Evolutionary conservation across 2,113 vertebrate species (phyloP), one percentile per base, ranked within the genome.

Genomic region (Barnardius zonarius): DNA sequence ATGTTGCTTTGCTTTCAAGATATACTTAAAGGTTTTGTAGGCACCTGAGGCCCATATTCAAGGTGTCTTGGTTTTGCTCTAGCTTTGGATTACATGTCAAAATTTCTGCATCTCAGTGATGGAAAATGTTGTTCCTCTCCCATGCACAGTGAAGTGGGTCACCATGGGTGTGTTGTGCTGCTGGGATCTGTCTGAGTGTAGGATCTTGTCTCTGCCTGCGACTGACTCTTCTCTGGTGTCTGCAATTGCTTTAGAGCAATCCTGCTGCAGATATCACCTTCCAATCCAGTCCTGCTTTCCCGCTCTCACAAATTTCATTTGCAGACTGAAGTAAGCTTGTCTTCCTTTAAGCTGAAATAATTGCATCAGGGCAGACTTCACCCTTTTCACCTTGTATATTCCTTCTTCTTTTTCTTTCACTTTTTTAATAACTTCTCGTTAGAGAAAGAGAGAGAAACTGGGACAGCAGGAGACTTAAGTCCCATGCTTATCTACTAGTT

Each of bases 261-360:
- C 24, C 39, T 74, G 61, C 70, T 70, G 67, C 46, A 30, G 51
- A 54, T 5, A 39, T 68, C 19, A 2, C 11, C 37, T 79, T 52
- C 70, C 23, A 33, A 1, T 17, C 19, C 15, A 3, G 57, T 9
- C 52, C 68, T 20, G 27, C 4, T 22, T 61, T 62, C 61, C 19
- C 16, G 6, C 51, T n/a, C 20, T 6, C 31, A 2, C 48, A 11
- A 9, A 2, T 33, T 25, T 35, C 2, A 0, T 68, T 35, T 30
- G 6, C 57, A 57, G 30, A 4, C 35, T 12, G 11, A 8, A 5
- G 4, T 10, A 44, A 66, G 5, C 8, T 31, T 31, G 16, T 14
- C 22, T 61, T 57, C 51, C 48, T 73, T 43, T 35, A 19, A 84
- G 63, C 51, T 68, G 77, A 28, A 49, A 64, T 19, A 63, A 80